These are phyloP conservation scores for Pangasius mekongensis DNA, from an alignment of 2,797 vertebrate genomes.

Conservation along the genomic window DNA sequence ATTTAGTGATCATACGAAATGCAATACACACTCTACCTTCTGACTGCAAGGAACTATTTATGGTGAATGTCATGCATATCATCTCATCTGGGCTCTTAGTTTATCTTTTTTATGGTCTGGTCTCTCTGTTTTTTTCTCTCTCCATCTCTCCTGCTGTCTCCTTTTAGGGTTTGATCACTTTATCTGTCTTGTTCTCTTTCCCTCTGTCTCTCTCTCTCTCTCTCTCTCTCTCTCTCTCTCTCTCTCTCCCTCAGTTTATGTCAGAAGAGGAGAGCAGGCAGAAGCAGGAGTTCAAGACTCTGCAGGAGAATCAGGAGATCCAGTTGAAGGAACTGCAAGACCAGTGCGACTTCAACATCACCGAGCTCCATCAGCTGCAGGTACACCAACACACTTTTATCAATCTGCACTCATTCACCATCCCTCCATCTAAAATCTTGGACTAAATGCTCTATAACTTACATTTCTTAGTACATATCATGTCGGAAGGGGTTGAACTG, in stretches of 20 bases:
- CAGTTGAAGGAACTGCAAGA: conserved; percentile 65
- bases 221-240: conserved; percentile 12
- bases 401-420: background rate
- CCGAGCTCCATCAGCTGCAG: conserved; percentile 75
- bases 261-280: conserved; percentile 66
- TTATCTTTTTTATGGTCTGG: background rate
- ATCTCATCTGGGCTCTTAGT: background rate
- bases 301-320: conserved; percentile 64
- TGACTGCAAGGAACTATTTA: background rate
- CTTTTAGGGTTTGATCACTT: background rate
- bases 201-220: background rate
- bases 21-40: background rate
- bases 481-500: no score
- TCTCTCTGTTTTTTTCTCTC: background rate
- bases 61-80: no score
- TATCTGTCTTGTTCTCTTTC: background rate
- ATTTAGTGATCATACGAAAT: background rate
- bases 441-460: background rate
- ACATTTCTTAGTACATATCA: background rate
- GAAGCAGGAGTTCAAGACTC: conserved; percentile 59
- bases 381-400: conserved; percentile 51
- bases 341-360: conserved; percentile 65
- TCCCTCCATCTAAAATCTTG: background rate
- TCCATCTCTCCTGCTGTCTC: background rate
- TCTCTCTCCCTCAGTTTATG: conserved; percentile 56